Conservation (phyloP, 2,888 invertebrate species). For the Hydriomena furcata region DNA sequence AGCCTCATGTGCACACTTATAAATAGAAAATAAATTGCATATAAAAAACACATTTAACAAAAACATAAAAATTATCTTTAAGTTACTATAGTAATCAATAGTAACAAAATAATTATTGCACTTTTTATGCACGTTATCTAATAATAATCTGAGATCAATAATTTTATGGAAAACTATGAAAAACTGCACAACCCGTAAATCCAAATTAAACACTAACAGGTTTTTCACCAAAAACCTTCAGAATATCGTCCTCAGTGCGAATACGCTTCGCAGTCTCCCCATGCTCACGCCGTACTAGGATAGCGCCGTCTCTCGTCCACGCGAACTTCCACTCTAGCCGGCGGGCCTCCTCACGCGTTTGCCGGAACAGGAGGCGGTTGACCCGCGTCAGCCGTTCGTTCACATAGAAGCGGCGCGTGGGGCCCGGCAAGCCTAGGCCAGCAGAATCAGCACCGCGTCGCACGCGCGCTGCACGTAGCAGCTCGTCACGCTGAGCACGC, state of each 20-base stretch:
- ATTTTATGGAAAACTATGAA: no score
- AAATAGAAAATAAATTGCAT: no score
- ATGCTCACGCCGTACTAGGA: constrained; percentile 1
- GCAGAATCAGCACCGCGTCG: background rate
- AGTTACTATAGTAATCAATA: no score
- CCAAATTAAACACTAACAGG: background rate
- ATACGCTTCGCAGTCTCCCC: constrained; percentile 6
- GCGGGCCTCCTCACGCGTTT: background rate
- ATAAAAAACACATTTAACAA: no score
- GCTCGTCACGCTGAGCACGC: background rate
- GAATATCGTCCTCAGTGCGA: background rate
- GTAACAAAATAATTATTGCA: no score
- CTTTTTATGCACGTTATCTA: no score
- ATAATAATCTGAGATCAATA: no score
- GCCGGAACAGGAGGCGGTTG: constrained; percentile 1
- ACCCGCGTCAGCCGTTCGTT: constrained; percentile 9
- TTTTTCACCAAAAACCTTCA: background rate
- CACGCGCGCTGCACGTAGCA: background rate
- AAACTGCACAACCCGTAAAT: no score
- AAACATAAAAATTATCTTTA: no score
- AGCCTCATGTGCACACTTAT: no score
- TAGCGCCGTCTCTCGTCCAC: constrained; percentile 5
- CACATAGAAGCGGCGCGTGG: constrained; percentile 16
- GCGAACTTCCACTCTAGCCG: constrained; percentile 4
- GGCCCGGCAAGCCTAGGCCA: background rate